phyloP scores from a whole-genome alignment of 2,113 vertebrate genomes.

The Aptenodytes patagonicus region DNA sequence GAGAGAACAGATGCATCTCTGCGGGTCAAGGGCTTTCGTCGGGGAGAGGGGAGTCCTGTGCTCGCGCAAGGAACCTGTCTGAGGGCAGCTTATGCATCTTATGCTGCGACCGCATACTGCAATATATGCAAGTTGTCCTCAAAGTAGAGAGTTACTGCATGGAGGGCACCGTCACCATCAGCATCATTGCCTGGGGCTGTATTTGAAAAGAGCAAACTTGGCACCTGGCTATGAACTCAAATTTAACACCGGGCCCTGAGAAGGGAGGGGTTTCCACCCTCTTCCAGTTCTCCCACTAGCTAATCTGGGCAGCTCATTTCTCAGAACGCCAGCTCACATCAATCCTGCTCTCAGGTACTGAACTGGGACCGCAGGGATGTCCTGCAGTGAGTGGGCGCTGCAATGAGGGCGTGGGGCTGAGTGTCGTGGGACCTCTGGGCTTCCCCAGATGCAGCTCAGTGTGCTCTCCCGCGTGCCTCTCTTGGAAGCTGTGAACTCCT shows the following conservation, averaged over 20 bases:
- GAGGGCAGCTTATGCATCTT: neutral
- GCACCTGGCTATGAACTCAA: neutral
- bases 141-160: neutral
- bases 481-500: neutral
- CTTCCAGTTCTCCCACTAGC: neutral
- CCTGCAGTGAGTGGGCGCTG: neutral
- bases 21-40: neutral
- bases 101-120: fast-evolving
- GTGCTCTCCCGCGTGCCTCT: neutral
- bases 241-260: neutral
- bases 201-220: neutral
- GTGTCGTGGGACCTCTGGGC: neutral
- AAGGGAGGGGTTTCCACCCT: neutral
- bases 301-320: neutral
- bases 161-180: neutral
- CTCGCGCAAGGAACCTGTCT: neutral
- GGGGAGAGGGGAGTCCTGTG: neutral
- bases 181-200: neutral
- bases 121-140: neutral
- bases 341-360: neutral
- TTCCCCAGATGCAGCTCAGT: neutral
- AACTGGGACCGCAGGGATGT: neutral
- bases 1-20: neutral
- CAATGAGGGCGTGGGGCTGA: no score
- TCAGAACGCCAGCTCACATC: neutral